These are phyloP conservation scores for Tenthredo amoena DNA, from an alignment of 2,888 invertebrate species.

Conservation along the genomic window DNA sequence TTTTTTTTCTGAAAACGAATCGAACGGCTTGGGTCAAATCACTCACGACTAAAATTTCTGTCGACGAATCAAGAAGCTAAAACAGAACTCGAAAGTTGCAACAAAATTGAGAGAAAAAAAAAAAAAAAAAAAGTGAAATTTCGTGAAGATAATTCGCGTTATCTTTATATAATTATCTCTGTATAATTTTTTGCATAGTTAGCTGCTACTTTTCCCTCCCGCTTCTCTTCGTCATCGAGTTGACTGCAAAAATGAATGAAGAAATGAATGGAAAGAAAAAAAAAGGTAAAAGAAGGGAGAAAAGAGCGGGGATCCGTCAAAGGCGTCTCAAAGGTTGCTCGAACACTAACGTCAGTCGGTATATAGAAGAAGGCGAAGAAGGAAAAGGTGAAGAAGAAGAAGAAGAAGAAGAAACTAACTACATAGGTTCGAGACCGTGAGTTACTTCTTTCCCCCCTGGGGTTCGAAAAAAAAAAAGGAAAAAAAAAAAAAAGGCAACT, in stretches of 20 bases:
- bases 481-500: slow-evolving; percentile 22
- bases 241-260: background rate
- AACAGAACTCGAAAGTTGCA: background rate
- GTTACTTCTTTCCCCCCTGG: background rate
- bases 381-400: background rate
- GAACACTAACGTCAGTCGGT: slow-evolving; percentile 19
- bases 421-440: background rate
- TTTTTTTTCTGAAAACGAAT: background rate
- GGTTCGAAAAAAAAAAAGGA: slow-evolving; percentile 24
- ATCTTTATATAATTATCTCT: too few species aligned
- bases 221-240: background rate
- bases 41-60: background rate
- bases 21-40: slow-evolving; percentile 13
- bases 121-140: background rate
- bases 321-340: slow-evolving; percentile 12
- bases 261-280: background rate
- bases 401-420: slow-evolving; percentile 4
- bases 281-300: background rate
- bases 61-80: slow-evolving; percentile 16
- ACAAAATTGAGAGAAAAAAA: slow-evolving; percentile 26
- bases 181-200: background rate
- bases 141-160: background rate
- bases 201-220: background rate
- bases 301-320: background rate
- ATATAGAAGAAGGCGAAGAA: background rate